Base-by-base conservation (phyloP, 2,113 vertebrate genomes). In the Atherinomorus stipes region DNA sequence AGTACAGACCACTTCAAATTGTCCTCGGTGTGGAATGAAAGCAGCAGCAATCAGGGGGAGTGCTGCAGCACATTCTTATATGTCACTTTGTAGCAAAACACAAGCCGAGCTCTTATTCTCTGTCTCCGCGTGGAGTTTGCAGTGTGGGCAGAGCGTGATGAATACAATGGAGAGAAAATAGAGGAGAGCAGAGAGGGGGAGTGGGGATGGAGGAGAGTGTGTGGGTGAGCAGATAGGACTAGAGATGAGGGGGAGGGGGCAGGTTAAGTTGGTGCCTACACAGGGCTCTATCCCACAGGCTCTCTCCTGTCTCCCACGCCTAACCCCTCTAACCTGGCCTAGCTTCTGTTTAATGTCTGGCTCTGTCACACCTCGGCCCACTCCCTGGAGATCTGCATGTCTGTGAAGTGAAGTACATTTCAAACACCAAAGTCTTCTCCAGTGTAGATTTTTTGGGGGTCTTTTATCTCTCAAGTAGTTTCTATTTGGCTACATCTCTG, bases 251-350 rank as follows among this genome's bases (percentile, higher is more conserved):
- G 87, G 82, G 85, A 71, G 86, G 85, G 81, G 84, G 74, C 83
- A 85, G 87, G 90, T 91, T 91, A 88, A 92, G 83, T 79, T 83
- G 79, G 88, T 92, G 89, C 90, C 91, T 89, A 92, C 90, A 91
- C 91, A 91, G 83, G 87, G 45, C 83, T 81, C 85, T 88, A 87
- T 91, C 89, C 89, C 83, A 89, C 87, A 89, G 85, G 83, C 87
- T 86, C 85, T 90, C 88, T 89, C 82, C 80, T 76, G 77, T 90
- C 87, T 91, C 91, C 90, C 90, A 91, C 87, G 87, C 89, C 67
- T 86, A 86, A 85, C 88, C 88, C 79, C 84, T 79, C 72, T 90
- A 90, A 89, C 89, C 91, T 87, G 90, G 84, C 81, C 90, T 78
- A 83, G 89, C 87, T 84, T 74, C 87, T 89, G 90, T 84, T 91